Conservation (phyloP, 2,113 vertebrate species). For the Anguilla rostrata region DNA sequence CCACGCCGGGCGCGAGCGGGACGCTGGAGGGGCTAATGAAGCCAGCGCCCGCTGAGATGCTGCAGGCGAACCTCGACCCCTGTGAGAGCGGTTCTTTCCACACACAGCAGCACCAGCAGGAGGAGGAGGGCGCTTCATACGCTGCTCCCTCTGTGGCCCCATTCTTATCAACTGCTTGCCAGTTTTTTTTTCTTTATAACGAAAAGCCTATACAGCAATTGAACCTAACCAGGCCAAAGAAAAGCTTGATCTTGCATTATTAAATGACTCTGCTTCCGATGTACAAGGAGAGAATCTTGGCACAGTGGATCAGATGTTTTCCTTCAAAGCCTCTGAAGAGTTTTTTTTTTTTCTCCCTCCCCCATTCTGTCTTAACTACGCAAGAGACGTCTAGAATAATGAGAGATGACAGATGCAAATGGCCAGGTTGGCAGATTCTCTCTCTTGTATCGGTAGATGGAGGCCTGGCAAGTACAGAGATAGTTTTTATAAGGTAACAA, state of each 20-base stretch:
- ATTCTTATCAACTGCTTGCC: background rate
- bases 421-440: background rate
- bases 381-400: background rate
- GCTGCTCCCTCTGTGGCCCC: background rate
- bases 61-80: too few species aligned
- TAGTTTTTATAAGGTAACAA: background rate
- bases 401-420: background rate
- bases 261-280: background rate
- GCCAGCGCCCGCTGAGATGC: too few species aligned
- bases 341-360: background rate
- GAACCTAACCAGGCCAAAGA: background rate
- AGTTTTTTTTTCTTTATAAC: background rate
- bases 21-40: background rate
- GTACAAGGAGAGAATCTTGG: background rate
- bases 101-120: too few species aligned
- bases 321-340: background rate
- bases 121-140: background rate
- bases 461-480: background rate
- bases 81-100: too few species aligned
- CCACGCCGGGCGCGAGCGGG: background rate
- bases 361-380: background rate
- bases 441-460: background rate
- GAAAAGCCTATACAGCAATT: background rate
- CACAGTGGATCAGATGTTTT: background rate
- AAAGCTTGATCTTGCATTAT: slow-evolving; percentile 4